These are phyloP conservation scores for Sapajus apella DNA, from an alignment of 2,113 vertebrate genomes.

Conservation along the genomic window DNA sequence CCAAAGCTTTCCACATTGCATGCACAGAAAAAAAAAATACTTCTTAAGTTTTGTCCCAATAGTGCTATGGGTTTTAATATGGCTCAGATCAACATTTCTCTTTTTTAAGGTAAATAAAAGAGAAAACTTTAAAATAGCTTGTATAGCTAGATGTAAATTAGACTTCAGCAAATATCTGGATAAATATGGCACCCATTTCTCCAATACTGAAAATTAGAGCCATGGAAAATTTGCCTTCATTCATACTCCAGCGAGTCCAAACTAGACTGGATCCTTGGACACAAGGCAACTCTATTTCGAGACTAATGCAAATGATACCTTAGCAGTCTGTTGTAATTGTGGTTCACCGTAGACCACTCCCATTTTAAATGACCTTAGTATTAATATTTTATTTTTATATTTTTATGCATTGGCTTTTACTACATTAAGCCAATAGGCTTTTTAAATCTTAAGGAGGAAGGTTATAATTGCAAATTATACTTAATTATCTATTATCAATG, in stretches of 20 bases:
- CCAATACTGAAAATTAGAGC: background rate
- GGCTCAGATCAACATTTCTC: background rate
- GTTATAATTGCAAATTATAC: background rate
- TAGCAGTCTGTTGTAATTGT: background rate
- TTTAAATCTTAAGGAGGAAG: background rate
- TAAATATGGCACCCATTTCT: background rate
- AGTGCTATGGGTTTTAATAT: background rate
- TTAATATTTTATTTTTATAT: slow-evolving; percentile 14
- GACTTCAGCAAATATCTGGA: background rate
- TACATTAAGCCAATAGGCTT: background rate
- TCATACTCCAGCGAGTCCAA: background rate
- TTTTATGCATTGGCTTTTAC: background rate
- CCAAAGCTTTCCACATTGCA: background rate
- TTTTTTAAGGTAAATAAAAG: background rate
- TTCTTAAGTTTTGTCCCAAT: background rate
- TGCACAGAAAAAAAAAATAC: background rate
- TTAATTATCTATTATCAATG: slow-evolving; percentile 39
- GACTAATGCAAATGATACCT: background rate
- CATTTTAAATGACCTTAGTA: background rate
- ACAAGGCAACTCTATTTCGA: background rate
- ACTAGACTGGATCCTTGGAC: background rate
- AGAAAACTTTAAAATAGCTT: background rate
- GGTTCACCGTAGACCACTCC: background rate
- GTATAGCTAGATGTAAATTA: background rate
- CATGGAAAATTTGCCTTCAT: background rate